phyloP scores from a whole-genome alignment of 2,797 vertebrate species.

The Notoglanidium macrostoma region DNA sequence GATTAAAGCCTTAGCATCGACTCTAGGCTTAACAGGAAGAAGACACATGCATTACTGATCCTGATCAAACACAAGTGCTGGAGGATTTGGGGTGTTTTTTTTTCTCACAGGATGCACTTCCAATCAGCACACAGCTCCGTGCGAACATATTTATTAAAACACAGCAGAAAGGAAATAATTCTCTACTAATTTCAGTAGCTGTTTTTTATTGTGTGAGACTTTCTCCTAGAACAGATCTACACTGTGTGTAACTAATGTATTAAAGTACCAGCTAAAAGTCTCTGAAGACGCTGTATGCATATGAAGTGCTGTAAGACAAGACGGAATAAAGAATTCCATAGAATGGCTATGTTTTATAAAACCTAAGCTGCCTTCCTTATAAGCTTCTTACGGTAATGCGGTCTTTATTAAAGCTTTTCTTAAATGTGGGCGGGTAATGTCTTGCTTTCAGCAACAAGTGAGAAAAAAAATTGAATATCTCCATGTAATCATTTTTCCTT shows the following conservation, averaged over 20 bases:
- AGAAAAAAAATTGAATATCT: neutral
- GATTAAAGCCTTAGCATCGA: conserved; percentile 38
- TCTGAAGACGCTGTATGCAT: neutral
- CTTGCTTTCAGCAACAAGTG: neutral
- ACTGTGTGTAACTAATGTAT: neutral
- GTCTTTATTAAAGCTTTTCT: neutral
- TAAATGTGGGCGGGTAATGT: neutral
- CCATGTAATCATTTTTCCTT: neutral
- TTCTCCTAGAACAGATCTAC: neutral
- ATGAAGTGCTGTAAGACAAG: neutral
- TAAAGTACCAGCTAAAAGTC: neutral
- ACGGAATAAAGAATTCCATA: neutral
- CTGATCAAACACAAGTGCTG: conserved; percentile 30
- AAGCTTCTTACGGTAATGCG: neutral
- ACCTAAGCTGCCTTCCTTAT: neutral
- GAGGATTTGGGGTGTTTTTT: neutral
- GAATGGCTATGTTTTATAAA: neutral
- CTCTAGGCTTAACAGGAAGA: conserved; percentile 19
- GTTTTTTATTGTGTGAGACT: neutral
- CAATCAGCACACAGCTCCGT: neutral
- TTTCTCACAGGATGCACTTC: neutral
- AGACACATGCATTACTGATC: conserved; percentile 42
- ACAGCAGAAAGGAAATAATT: neutral
- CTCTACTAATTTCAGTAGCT: neutral
- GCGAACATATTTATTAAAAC: neutral